A percentile compares a stretch with the other conserved stretches of the same genome.
Evolutionary conservation across 2,113 vertebrate genomes (phyloP).

Genomic region (Cavia porcellus): DNA sequence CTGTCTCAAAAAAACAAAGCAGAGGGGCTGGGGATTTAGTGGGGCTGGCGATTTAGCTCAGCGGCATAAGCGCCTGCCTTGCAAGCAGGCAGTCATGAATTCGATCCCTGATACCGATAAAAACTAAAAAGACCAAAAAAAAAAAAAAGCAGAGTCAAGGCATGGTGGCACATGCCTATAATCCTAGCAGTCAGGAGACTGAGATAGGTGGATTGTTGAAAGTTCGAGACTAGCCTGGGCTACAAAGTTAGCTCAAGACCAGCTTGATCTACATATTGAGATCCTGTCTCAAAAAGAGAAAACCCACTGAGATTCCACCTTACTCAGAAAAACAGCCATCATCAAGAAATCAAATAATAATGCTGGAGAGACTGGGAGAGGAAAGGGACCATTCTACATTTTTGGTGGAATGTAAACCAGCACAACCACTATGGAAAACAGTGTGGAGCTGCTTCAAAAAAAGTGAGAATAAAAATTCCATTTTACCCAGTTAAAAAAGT

Average conservation of each 20-base stretch:
- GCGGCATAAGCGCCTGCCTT: too few species aligned
- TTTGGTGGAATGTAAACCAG: neutral
- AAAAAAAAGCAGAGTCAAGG: neutral
- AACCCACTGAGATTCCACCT: neutral
- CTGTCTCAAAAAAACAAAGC: neutral
- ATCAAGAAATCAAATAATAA: neutral
- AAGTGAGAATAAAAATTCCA: neutral
- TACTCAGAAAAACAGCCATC: neutral
- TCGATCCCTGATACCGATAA: too few species aligned
- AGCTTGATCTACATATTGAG: neutral
- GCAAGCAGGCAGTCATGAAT: too few species aligned
- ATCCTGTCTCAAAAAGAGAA: neutral
- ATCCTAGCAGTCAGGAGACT: too few species aligned
- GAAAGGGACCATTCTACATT: neutral
- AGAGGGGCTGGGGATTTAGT: too few species aligned
- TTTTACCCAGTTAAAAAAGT: neutral
- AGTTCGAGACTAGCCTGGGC: neutral
- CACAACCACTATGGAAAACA: neutral
- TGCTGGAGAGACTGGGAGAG: neutral
- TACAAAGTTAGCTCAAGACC: neutral
- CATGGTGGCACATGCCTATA: too few species aligned
- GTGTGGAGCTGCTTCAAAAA: neutral
- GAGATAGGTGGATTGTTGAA: too few species aligned
- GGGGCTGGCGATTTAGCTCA: too few species aligned
- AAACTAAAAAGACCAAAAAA: neutral